phyloP scores from a whole-genome alignment of 2,797 vertebrate genomes.

The Hephaestus fuliginosus region DNA sequence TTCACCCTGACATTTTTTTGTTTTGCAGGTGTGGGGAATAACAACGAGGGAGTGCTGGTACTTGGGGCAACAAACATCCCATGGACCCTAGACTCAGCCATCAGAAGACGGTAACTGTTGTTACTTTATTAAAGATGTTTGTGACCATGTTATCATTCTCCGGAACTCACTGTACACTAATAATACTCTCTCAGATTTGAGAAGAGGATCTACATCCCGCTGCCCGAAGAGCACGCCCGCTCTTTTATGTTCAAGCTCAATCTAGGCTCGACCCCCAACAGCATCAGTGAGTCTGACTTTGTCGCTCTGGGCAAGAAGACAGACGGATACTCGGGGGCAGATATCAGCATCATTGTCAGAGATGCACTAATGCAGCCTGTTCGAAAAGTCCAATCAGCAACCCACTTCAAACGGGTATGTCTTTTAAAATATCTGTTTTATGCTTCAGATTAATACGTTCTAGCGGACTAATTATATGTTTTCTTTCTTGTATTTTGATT shows the following conservation, averaged over 20 bases:
- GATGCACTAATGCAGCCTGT: constrained; percentile 99
- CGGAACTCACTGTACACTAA: constrained; percentile 42
- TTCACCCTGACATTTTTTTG: constrained; percentile 5
- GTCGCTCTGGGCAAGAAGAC: constrained; percentile 92
- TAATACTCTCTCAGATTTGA: constrained; percentile 90
- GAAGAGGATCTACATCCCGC: constrained; percentile 98
- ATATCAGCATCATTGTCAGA: constrained; percentile 95
- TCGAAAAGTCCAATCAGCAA: constrained; percentile 97
- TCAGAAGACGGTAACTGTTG: constrained; percentile 92
- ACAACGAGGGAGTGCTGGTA: constrained; percentile 98
- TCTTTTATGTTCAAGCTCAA: constrained; percentile 96
- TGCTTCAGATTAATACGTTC: not conserved
- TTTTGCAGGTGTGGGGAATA: constrained; percentile 92
- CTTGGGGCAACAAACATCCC: constrained; percentile 99
- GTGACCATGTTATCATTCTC: not conserved
- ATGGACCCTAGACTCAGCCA: constrained; percentile 98
- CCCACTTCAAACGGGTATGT: constrained; percentile 96
- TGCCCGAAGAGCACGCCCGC: constrained; percentile 96
- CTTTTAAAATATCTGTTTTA: not conserved
- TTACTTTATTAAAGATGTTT: not conserved
- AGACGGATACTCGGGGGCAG: constrained; percentile 94
- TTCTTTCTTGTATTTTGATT: constrained; percentile 1
- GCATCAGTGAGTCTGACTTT: constrained; percentile 90
- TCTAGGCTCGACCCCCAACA: constrained; percentile 91
- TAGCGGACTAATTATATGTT: constrained; percentile 3